Evolutionary conservation across 2,888 invertebrate genomes (phyloP), one percentile per base, ranked within the genome.

Genomic region (Nephrotoma flavescens): DNA sequence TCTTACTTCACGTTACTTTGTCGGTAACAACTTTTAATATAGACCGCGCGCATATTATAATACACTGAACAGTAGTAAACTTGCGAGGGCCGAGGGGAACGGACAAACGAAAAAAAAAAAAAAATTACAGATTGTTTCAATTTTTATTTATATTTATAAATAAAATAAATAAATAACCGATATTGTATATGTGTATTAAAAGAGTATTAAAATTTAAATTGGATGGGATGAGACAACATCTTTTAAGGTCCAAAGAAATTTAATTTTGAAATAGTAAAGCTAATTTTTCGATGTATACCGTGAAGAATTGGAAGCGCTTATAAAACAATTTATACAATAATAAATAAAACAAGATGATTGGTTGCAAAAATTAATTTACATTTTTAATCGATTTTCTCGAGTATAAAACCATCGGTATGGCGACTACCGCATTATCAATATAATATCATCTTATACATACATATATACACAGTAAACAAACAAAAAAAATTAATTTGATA

Each of bases 211-310:
- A 85, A 86, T 86, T 86, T 52, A 86, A 86, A 86, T 86, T 86
- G 86, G 86, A 52, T 86, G 57, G 86, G 57, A 86, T 86, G 86
- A 86, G 86, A 86, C 52, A 52, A 86, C 86, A 86, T 57, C 19
- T 86, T 86, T 84, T 84, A 84, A 84, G 42, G 84, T 42, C 42
- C 84, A 84, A 42, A 42, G 84, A 84, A 41, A 84, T 84, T 84
- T 84, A 42, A 84, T 84, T 84, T 84, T 7, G n/a, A 71, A 71
- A 71, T 71, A 71, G 71, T 71, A 71, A 71, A 71, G 71, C 71
- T 71, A 71, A 71, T 71, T 71, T 71, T n/a, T 71, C 31, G 71
- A 31, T 31, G 31, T 71, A n/a, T n/a, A 71, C 12, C 71, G 31
- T 71, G 71, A 71, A 71, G 2, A 71, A 71, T 71, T 71, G 71